Conservation (phyloP, 1,140 invertebrate species). For the Drosophila paulistorum region DNA sequence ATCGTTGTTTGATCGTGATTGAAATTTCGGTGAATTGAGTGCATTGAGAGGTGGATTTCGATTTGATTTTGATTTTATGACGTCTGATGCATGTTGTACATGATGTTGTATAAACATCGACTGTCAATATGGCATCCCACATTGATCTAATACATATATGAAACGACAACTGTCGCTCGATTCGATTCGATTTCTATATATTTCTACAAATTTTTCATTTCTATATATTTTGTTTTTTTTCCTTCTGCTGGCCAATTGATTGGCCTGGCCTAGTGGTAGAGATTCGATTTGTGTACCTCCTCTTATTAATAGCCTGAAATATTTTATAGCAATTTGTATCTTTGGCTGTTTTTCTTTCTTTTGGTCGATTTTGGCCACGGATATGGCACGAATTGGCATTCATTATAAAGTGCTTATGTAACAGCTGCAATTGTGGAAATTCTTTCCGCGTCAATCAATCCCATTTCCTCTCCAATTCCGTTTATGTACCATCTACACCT, state of each 20-base stretch:
- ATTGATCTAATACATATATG: constrained; percentile 24
- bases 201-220: neutral
- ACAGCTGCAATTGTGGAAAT: constrained; percentile 67
- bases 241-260: constrained; percentile 56
- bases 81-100: constrained; percentile 36
- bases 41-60: neutral
- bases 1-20: constrained; percentile 3
- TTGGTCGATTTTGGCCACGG: constrained; percentile 68
- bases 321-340: constrained; percentile 78
- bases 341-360: constrained; percentile 47
- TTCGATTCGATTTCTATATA: constrained; percentile 32
- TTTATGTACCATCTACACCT: neutral
- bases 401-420: constrained; percentile 70
- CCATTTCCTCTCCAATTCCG: constrained; percentile 59
- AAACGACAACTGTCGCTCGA: constrained; percentile 36
- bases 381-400: constrained; percentile 61
- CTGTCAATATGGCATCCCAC: constrained; percentile 24
- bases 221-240: neutral
- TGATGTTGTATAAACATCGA: constrained; percentile 24
- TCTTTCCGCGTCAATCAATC: constrained; percentile 74
- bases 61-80: constrained; percentile 42
- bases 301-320: constrained; percentile 76
- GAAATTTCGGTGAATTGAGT: constrained; percentile 12
- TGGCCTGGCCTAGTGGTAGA: constrained; percentile 40
- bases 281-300: constrained; percentile 63